phyloP scores from a whole-genome alignment of 2,888 invertebrate species.

The Melipona bicolor region DNA sequence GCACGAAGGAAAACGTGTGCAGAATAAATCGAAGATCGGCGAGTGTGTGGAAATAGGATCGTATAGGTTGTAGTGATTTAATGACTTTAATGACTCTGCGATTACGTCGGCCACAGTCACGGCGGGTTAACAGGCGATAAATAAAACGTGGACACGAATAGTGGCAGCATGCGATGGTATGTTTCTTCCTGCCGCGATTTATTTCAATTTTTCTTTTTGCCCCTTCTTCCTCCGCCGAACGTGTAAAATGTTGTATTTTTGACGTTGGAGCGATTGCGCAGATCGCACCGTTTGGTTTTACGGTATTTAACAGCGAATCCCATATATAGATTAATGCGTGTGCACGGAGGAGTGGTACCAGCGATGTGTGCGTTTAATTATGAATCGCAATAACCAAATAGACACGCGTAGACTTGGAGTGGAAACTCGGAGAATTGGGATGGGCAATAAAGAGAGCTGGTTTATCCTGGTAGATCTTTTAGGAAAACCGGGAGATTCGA shows the following conservation, averaged over 20 bases:
- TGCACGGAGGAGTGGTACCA: not conserved
- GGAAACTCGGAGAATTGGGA: slow-evolving; percentile 19
- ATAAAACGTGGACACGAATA: slow-evolving; percentile 54
- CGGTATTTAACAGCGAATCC: not conserved
- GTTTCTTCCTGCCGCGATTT: not conserved
- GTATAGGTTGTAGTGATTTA: slow-evolving; percentile 56
- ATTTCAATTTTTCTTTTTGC: not conserved
- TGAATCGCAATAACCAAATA: slow-evolving; percentile 73
- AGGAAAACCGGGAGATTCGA: slow-evolving; percentile 48
- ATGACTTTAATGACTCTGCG: slow-evolving; percentile 71
- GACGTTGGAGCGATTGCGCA: not conserved
- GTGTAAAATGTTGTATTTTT: not conserved
- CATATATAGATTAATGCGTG: slow-evolving; percentile 13
- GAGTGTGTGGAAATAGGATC: slow-evolving; percentile 3
- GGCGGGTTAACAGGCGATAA: slow-evolving; percentile 65
- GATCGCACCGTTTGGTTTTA: not conserved
- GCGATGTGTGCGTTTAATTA: slow-evolving; percentile 73
- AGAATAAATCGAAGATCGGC: slow-evolving; percentile 21
- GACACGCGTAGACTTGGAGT: slow-evolving; percentile 53
- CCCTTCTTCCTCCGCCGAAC: not conserved
- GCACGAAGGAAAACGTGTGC: not conserved
- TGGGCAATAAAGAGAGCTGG: slow-evolving; percentile 19
- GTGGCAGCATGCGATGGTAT: slow-evolving; percentile 28
- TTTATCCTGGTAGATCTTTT: slow-evolving; percentile 49
- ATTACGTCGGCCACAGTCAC: slow-evolving; percentile 63